Evolutionary conservation across 2,113 vertebrate genomes (phyloP), one percentile per base, ranked within the genome.

Genomic region (Glaucidium brasilianum): DNA sequence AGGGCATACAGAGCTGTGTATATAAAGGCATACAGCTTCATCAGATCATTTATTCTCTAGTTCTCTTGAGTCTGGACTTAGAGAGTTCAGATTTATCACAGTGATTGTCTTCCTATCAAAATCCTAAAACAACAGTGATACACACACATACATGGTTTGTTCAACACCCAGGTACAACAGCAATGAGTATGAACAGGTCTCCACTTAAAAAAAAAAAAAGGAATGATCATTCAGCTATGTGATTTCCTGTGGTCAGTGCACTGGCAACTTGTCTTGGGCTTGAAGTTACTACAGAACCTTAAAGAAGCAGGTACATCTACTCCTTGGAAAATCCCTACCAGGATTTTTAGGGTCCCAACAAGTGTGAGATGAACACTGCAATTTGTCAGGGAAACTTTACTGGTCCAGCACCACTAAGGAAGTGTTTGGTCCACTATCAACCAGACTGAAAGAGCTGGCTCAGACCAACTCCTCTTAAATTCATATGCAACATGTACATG

Each of bases 401-500:
- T 19, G 39, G 34, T 27, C 34, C 19, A 58, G 30, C 25, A 50
- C 11, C 14, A 58, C 16, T 45, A 50, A 91, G 20, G 23, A 85
- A 58, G 15, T 1, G 10, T 22, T 22, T 10, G 2, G 53, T 25
- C 29, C 29, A 41, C 10, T 15, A 67, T 7, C 41, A 50, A 53
- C 5, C 17, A 23, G 21, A 67, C 1, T 45, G 30, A 58, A 75
- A 73, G 43, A 47, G 22, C 16, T 53, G 47, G 6, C 26, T 86
- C 77, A 56, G 14, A 68, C 6, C 75, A 39, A 29, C 41, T 59
- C 19, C 17, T 29, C 35, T 73, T 15, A 30, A 45, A 62, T 35
- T n/a, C 43, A 10, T 2, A 15, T 3, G 12, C 7, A 18, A n/a
- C 0, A 5, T 2, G 6, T 14, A 34, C 1, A 2, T 10, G 50